A percentile compares a stretch with the other conserved stretches of the same genome.
These are phyloP conservation scores for Amphipoea oculea DNA, from an alignment of 2,888 invertebrate genomes.

Conservation along the genomic window DNA sequence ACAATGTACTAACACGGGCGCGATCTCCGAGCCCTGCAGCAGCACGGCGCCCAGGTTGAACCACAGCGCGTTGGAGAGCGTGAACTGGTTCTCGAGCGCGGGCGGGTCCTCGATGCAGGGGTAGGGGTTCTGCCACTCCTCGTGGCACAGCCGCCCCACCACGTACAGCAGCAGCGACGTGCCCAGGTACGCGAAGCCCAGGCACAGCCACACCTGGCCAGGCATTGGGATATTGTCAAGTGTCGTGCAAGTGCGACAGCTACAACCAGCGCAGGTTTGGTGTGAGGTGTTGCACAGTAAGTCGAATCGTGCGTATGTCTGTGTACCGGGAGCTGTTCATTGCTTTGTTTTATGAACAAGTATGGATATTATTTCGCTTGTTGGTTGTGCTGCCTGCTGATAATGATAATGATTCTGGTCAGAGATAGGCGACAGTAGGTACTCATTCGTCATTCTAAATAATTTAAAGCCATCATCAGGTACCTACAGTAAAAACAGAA, in stretches of 20 bases:
- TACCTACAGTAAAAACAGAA: not conserved
- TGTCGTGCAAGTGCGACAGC: not conserved
- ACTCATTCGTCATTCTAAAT: not conserved
- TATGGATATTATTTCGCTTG: not conserved
- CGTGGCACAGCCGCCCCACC: slow-evolving; percentile 95
- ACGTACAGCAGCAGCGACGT: slow-evolving; percentile 95
- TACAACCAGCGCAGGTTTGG: not conserved
- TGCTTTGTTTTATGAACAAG: not conserved
- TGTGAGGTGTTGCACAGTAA: too few relatives aligned
- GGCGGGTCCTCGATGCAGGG: slow-evolving; percentile 96
- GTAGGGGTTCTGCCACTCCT: slow-evolving; percentile 97
- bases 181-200: slow-evolving; percentile 95
- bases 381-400: not conserved
- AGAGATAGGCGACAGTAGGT: not conserved
- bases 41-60: slow-evolving; percentile 96
- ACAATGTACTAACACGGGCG: slow-evolving; percentile 94
- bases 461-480: not conserved
- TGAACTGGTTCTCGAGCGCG: slow-evolving; percentile 96
- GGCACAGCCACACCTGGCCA: slow-evolving; percentile 95
- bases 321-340: not conserved
- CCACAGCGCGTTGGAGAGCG: slow-evolving; percentile 96
- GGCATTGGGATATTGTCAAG: not conserved
- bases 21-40: slow-evolving; percentile 97
- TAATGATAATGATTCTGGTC: not conserved
- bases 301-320: not conserved